Evolutionary conservation across 2,113 vertebrate genomes (phyloP), one percentile per base, ranked within the genome.

Genomic region (Onychostoma macrolepis): DNA sequence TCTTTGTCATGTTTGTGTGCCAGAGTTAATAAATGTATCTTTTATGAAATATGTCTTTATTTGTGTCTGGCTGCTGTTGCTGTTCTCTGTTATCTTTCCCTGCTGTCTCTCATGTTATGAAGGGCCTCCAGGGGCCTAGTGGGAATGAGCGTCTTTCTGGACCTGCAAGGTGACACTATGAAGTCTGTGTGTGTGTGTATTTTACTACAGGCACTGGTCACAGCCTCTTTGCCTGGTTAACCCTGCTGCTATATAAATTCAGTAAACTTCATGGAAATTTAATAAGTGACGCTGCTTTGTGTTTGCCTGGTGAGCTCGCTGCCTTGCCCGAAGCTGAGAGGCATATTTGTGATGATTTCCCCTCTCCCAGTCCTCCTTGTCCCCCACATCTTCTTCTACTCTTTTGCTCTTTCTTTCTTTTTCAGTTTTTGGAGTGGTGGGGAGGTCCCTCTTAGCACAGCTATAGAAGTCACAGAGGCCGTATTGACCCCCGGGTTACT

Each of bases 241-340:
- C 65, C 67, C 82, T 11, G 82, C 82, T 84, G 82, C 67, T 58
- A 92, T 88, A 87, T 94, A 95, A 94, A 96, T 95, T 95, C 87
- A 89, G 95, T 96, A 93, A 94, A 94, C 93, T 94, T 95, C 92
- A 94, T 94, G 94, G 95, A 95, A 95, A 96, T 95, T 91, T 94
- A 96, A 96, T 95, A 93, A 94, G 91, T 83, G 90, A 90, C 71
- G 90, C 92, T 90, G 93, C 90, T 94, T 96, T 96, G 94, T 91
- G 85, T 91, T 92, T 89, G 93, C 93, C 94, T 92, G 88, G 93
- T 91, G 92, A 95, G 94, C 90, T 91, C 89, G 85, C 69, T 28
- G 89, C 90, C 80, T 88, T 78, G 89, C 86, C 90, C 84, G 91
- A 89, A 84, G 92, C 94, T 95, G 91, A 76, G 90, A 95, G 94